Percentiles rank a stretch among this genome's conserved stretches.
phyloP scores from a whole-genome alignment of 2,113 vertebrate species.

The Mormyrus lacerda region DNA sequence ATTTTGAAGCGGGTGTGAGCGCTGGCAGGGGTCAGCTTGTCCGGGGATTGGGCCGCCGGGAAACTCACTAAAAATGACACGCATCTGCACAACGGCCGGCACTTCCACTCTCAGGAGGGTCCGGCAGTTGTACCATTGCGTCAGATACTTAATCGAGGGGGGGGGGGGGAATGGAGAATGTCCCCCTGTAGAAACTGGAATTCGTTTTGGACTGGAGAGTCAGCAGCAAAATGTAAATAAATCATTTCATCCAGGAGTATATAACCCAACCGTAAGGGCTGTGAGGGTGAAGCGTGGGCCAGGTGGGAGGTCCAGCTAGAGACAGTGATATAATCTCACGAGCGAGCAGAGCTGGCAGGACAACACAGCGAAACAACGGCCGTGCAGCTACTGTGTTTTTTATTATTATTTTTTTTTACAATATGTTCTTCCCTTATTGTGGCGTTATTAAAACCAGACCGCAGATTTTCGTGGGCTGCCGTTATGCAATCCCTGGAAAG shows the following conservation, averaged over 20 bases:
- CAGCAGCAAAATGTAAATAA: neutral
- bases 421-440: neutral
- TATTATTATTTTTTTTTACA: neutral
- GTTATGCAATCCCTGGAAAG: conserved; percentile 1
- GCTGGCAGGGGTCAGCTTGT: neutral
- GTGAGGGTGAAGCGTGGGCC: neutral
- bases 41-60: neutral
- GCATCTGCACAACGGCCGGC: neutral
- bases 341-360: neutral
- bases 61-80: neutral
- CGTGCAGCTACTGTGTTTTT: neutral
- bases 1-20: neutral
- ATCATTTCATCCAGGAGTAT: neutral
- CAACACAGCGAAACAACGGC: neutral
- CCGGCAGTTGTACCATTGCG: neutral
- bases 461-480: neutral
- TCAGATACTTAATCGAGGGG: neutral
- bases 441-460: neutral
- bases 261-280: neutral
- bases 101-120: neutral
- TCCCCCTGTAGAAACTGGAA: neutral
- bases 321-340: neutral
- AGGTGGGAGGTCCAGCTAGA: neutral
- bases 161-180: neutral
- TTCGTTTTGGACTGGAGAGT: neutral